Conservation (phyloP, 53 echinoderm and acorn worm species). For the Crossaster papposus region DNA sequence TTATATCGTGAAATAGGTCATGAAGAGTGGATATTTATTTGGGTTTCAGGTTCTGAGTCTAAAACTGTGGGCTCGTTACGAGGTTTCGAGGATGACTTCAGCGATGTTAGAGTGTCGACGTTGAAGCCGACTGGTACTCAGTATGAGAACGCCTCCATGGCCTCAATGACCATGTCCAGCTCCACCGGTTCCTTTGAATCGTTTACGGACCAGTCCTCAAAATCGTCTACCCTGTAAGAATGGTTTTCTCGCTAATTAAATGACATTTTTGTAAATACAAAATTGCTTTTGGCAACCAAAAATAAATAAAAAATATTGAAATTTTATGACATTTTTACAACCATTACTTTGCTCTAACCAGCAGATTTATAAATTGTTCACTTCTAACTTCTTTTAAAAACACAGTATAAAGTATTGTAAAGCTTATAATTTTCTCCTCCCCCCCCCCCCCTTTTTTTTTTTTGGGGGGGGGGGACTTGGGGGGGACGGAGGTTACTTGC, state of each 20-base stretch:
- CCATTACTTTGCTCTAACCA: too few species aligned
- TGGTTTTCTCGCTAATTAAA: neutral
- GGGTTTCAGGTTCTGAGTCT: slow-evolving; percentile 59
- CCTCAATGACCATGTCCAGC: slow-evolving; percentile 56
- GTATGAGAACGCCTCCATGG: slow-evolving; percentile 54
- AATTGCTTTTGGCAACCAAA: too few species aligned
- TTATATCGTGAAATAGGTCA: neutral
- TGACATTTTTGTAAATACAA: too few species aligned
- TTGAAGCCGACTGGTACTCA: slow-evolving; percentile 51
- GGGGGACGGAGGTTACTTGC: too few species aligned
- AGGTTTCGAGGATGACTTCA: slow-evolving; percentile 77
- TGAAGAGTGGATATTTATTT: neutral
- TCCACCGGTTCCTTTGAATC: slow-evolving; percentile 53
- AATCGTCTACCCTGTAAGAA: slow-evolving; percentile 51
- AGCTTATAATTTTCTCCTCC: too few species aligned
- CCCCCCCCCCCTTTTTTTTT: too few species aligned
- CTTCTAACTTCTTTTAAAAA: too few species aligned
- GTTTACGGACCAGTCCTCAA: slow-evolving; percentile 30
- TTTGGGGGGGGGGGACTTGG: too few species aligned
- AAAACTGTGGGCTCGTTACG: slow-evolving; percentile 24
- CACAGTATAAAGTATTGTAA: too few species aligned
- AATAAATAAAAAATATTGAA: too few species aligned
- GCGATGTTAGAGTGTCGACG: slow-evolving; percentile 35
- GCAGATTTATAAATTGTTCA: too few species aligned
- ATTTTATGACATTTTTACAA: too few species aligned